phyloP scores from a whole-genome alignment of 2,113 vertebrate species.

The Pseudolaguvia tuberculata region DNA sequence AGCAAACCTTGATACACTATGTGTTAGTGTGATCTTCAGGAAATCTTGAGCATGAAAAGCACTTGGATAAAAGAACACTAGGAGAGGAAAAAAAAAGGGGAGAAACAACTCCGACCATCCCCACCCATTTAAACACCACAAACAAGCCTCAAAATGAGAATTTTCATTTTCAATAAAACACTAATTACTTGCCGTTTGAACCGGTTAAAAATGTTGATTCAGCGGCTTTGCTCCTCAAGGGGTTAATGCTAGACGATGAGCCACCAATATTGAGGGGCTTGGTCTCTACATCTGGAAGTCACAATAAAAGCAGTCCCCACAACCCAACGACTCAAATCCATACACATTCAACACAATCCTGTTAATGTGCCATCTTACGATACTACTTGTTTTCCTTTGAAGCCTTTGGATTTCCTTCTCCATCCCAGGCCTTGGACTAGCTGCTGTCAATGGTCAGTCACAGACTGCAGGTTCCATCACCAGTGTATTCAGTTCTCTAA shows the following conservation, averaged over 20 bases:
- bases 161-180: conserved; percentile 35
- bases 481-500: conserved; percentile 48
- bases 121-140: conserved; percentile 53
- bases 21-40: conserved; percentile 66
- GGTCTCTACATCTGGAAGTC: conserved; percentile 70
- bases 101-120: conserved; percentile 57
- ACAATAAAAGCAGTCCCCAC: conserved; percentile 63
- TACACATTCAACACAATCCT: conserved; percentile 42
- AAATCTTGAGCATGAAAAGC: conserved; percentile 67
- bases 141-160: conserved; percentile 6
- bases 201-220: conserved; percentile 58
- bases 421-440: conserved; percentile 45
- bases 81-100: conserved; percentile 66
- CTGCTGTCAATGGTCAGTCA: conserved; percentile 35
- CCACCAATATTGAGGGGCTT: conserved; percentile 53
- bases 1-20: conserved; percentile 70
- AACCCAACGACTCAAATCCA: conserved; percentile 50
- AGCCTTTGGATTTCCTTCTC: conserved; percentile 11
- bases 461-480: conserved; percentile 37
- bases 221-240: conserved; percentile 58
- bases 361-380: conserved; percentile 33
- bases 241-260: conserved; percentile 48
- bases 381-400: conserved; percentile 23
- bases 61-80: conserved; percentile 71
- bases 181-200: conserved; percentile 50